Conservation (phyloP, 2,888 invertebrate species). For the Exocentrus adspersus region DNA sequence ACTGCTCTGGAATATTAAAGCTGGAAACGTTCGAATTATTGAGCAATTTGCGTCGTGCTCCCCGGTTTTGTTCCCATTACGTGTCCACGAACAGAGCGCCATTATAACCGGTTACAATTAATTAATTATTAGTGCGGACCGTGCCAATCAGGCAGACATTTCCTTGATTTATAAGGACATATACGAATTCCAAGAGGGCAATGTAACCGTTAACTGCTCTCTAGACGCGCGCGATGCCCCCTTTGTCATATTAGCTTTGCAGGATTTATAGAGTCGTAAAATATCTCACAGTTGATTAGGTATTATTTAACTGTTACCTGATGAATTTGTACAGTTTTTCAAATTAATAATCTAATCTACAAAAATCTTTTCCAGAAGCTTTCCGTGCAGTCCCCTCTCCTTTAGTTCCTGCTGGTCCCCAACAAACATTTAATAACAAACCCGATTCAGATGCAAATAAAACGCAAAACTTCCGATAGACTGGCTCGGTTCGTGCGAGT, state of each 20-base stretch:
- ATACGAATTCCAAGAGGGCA: not conserved
- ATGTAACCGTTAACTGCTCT: not conserved
- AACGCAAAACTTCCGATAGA: slow-evolving; percentile 32
- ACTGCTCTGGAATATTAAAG: too few species aligned
- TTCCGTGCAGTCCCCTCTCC: too few species aligned
- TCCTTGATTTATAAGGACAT: slow-evolving; percentile 1
- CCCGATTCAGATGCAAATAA: slow-evolving; percentile 30
- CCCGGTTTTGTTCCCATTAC: not conserved
- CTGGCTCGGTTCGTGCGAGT: slow-evolving; percentile 50
- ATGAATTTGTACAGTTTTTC: too few species aligned
- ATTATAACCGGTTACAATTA: not conserved
- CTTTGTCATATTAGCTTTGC: not conserved
- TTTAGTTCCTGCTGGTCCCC: not conserved
- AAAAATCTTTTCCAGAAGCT: too few species aligned
- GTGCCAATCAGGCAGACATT: not conserved
- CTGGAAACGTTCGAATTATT: too few species aligned
- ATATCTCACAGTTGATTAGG: too few species aligned
- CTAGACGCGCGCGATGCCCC: not conserved
- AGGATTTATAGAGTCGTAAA: too few species aligned
- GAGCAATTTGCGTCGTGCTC: too few species aligned
- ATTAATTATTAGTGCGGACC: not conserved
- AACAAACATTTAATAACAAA: slow-evolving; percentile 26
- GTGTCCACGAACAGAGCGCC: not conserved
- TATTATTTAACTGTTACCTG: too few species aligned
- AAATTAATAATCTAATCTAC: too few species aligned